These are phyloP conservation scores for Liodrosophila aerea DNA, from an alignment of 2,888 invertebrate genomes.

Conservation along the genomic window DNA sequence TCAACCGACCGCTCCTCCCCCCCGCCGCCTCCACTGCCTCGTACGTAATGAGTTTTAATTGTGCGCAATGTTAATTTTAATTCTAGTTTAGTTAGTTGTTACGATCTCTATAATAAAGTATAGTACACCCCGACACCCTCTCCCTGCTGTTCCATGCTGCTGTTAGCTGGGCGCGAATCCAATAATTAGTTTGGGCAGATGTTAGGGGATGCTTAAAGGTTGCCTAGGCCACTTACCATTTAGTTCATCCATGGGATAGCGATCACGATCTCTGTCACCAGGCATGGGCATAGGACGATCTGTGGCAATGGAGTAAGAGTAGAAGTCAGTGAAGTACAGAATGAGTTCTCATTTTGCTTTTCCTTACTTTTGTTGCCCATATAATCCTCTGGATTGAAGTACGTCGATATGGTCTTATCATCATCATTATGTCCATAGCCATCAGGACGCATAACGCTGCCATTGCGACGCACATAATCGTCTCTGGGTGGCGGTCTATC, in stretches of 20 bases:
- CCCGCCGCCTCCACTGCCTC: conserved; percentile 5
- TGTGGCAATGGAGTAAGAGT: conserved; percentile 21
- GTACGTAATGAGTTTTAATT: conserved; percentile 69
- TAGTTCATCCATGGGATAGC: conserved; percentile 68
- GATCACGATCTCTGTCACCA: conserved; percentile 55
- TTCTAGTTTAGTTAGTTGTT: conserved; percentile 32
- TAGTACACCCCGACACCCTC: conserved; percentile 26
- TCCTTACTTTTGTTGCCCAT: conserved; percentile 78
- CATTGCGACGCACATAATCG: conserved; percentile 59
- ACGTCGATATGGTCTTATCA: conserved; percentile 81
- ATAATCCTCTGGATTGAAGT: conserved; percentile 82
- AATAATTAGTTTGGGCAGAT: conserved; percentile 44
- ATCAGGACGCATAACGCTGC: conserved; percentile 57
- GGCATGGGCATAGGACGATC: conserved; percentile 61
- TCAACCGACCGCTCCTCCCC: background rate
- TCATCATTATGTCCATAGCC: conserved; percentile 72
- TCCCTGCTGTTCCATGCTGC: conserved; percentile 7
- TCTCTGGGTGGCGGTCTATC: conserved; percentile 50
- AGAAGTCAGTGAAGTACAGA: no score
- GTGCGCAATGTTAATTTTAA: conserved; percentile 59
- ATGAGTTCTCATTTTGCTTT: no score
- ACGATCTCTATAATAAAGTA: conserved; percentile 17
- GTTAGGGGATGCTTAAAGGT: background rate
- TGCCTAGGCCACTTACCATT: conserved; percentile 63
- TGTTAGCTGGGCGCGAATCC: conserved; percentile 56